phyloP scores from a whole-genome alignment of 2,797 vertebrate genomes.

The Potorous gilbertii region DNA sequence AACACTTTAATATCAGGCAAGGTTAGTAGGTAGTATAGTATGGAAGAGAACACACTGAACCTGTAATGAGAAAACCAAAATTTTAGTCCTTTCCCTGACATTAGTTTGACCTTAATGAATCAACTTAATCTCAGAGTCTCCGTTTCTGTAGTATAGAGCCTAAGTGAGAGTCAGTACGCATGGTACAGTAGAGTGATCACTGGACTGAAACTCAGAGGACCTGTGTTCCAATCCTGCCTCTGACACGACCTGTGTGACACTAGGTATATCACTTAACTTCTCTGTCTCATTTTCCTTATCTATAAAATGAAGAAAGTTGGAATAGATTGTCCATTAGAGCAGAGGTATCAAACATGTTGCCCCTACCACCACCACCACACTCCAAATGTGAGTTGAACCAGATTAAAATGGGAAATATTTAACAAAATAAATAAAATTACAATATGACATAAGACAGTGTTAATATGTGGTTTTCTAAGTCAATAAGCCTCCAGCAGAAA shows the following conservation, averaged over 20 bases:
- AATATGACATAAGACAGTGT: background rate
- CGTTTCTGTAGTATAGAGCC: background rate
- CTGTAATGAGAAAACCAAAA: background rate
- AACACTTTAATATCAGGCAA: background rate
- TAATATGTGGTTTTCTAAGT: background rate
- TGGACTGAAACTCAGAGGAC: background rate
- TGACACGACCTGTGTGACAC: background rate
- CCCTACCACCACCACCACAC: background rate
- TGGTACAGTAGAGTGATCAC: background rate
- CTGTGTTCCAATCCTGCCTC: background rate
- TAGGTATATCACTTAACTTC: background rate
- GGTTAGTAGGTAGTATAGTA: background rate
- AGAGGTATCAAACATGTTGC: background rate
- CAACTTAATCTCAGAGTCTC: background rate
- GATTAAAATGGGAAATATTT: background rate
- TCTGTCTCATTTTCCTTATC: background rate
- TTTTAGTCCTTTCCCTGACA: background rate
- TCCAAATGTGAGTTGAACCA: background rate
- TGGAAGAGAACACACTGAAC: background rate
- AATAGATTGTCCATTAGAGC: background rate
- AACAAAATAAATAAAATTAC: background rate
- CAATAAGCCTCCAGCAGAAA: background rate
- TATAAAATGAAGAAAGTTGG: background rate
- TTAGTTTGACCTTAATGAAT: background rate
- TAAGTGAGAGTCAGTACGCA: background rate